phyloP scores from a whole-genome alignment of 2,888 invertebrate genomes.

The Diaphora mendica region DNA sequence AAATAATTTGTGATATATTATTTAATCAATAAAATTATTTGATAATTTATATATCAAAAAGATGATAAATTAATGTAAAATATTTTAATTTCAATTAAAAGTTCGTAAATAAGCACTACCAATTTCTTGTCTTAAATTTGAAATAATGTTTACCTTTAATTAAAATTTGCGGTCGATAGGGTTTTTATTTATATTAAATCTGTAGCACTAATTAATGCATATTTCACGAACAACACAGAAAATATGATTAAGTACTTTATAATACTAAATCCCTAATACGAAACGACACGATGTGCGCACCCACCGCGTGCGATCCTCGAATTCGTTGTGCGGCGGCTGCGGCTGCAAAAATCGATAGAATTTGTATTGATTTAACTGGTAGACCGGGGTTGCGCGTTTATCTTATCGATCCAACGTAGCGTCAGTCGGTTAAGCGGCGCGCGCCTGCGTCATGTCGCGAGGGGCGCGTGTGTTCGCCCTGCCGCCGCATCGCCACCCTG shows the following conservation, averaged over 20 bases:
- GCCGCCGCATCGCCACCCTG: slow-evolving; percentile 69
- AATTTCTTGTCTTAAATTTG: neutral
- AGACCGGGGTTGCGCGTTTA: slow-evolving; percentile 91
- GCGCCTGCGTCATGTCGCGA: slow-evolving; percentile 74
- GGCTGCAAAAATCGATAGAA: slow-evolving; percentile 91
- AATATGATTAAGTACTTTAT: slow-evolving; percentile 20
- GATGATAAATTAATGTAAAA: neutral
- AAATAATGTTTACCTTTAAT: slow-evolving; percentile 36
- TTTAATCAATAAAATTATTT: neutral
- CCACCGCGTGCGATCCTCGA: slow-evolving; percentile 85
- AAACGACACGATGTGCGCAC: slow-evolving; percentile 71
- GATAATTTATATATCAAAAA: neutral
- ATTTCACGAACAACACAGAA: slow-evolving; percentile 29
- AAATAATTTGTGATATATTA: neutral
- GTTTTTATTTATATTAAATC: slow-evolving; percentile 1
- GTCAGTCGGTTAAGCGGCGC: slow-evolving; percentile 59
- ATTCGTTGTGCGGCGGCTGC: slow-evolving; percentile 86
- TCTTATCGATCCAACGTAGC: slow-evolving; percentile 89
- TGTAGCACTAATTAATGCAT: slow-evolving; percentile 17
- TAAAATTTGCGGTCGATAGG: slow-evolving; percentile 31
- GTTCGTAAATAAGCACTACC: neutral
- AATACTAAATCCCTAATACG: slow-evolving; percentile 31
- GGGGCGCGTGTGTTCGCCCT: slow-evolving; percentile 58
- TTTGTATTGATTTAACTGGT: slow-evolving; percentile 90
- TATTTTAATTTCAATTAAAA: neutral